These are phyloP conservation scores for Phyllotis vaccarum DNA, from an alignment of 2,797 vertebrate species.

Conservation along the genomic window DNA sequence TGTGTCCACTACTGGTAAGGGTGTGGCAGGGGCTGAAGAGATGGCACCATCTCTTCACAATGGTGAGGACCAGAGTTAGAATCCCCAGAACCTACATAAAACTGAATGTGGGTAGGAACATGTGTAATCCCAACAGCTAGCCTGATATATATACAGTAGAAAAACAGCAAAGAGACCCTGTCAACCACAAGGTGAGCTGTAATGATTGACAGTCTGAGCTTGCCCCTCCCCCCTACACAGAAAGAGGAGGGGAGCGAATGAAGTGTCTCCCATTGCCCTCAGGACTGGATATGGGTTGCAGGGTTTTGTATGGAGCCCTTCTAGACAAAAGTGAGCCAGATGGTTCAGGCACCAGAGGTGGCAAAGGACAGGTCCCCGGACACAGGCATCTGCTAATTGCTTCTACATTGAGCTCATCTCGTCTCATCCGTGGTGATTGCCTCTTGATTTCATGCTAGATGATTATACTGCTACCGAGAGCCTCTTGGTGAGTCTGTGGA, in stretches of 20 bases:
- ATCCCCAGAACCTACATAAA: neutral
- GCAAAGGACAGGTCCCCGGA: conserved; percentile 85
- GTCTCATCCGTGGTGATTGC: conserved; percentile 83
- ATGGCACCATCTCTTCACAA: neutral
- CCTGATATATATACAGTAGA: neutral
- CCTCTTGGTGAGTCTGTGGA: conserved; percentile 87
- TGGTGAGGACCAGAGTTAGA: neutral
- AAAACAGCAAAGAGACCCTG: neutral
- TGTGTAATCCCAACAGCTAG: neutral
- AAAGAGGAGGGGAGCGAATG: too few relatives aligned
- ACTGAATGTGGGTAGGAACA: neutral
- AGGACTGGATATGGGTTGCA: neutral
- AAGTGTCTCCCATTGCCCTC: neutral
- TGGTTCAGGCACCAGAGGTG: neutral
- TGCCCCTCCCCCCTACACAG: neutral
- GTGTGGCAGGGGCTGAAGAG: neutral
- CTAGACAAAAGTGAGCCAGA: neutral
- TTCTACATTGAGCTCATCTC: conserved; percentile 82
- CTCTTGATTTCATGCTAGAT: conserved; percentile 89
- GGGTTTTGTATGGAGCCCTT: neutral
- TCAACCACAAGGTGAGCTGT: neutral
- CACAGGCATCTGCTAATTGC: conserved; percentile 83
- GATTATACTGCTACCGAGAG: conserved; percentile 83
- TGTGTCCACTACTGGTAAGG: neutral
- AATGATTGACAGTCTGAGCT: neutral